These are phyloP conservation scores for Smutsia gigantea DNA, from an alignment of 2,797 vertebrate genomes.

Conservation along the genomic window DNA sequence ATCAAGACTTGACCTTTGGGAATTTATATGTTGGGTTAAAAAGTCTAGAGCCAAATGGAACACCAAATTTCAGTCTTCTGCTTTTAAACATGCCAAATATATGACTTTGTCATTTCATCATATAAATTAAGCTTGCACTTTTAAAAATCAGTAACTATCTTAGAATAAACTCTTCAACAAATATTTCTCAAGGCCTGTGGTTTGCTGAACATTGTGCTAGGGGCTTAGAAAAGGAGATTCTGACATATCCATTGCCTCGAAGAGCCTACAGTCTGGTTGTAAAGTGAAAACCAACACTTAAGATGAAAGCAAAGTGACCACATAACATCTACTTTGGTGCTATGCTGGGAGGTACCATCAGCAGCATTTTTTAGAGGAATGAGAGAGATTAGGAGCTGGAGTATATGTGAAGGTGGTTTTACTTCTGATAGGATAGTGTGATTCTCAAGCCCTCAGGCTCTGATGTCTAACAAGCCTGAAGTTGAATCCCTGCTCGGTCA, in stretches of 20 bases:
- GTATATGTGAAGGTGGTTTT: background rate
- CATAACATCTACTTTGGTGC: background rate
- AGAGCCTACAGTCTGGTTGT: background rate
- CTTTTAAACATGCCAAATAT: conserved; percentile 44
- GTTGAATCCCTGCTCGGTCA: background rate
- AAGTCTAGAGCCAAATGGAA: conserved; percentile 49
- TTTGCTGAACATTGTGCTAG: background rate
- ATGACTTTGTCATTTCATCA: conserved; percentile 5
- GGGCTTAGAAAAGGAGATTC: background rate
- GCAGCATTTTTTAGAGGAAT: background rate
- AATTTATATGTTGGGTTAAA: conserved; percentile 71
- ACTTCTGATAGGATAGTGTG: background rate
- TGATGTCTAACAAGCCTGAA: background rate
- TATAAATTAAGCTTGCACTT: conserved; percentile 9
- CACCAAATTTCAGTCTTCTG: conserved; percentile 55
- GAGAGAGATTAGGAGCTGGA: background rate
- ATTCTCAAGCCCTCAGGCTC: background rate
- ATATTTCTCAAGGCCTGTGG: conserved; percentile 9
- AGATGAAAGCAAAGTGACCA: background rate
- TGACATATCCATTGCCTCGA: background rate
- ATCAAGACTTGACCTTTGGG: conserved; percentile 74
- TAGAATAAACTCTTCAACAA: background rate
- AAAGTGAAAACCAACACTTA: background rate
- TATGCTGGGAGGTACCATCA: background rate
- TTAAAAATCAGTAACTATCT: background rate